phyloP scores from a whole-genome alignment of 2,113 vertebrate genomes.

The Dipodomys ordii region DNA sequence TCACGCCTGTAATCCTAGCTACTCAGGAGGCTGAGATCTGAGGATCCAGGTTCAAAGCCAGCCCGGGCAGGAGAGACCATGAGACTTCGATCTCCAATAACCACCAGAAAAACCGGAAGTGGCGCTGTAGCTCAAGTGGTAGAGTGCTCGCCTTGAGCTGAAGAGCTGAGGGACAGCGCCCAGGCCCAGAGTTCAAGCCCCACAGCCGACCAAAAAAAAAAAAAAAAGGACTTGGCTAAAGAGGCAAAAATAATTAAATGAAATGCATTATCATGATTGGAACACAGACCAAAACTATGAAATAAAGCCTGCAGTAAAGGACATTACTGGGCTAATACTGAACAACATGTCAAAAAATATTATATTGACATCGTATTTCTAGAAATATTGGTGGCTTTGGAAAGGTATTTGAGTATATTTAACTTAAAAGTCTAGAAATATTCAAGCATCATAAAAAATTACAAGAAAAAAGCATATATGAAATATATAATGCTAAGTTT shows the following conservation, averaged over 20 bases:
- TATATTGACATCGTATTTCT: slow-evolving; percentile 37
- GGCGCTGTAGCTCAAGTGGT: no score
- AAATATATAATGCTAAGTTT: slow-evolving; percentile 34
- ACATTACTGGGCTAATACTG: background rate
- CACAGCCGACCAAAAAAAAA: no score
- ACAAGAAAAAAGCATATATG: background rate
- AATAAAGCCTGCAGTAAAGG: slow-evolving; percentile 27
- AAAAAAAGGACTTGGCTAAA: background rate
- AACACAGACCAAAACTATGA: slow-evolving; percentile 1
- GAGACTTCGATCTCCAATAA: no score
- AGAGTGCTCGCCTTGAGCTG: no score
- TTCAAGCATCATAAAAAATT: slow-evolving; percentile 10
- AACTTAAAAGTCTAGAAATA: slow-evolving; percentile 3
- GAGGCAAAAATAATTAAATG: slow-evolving; percentile 39
- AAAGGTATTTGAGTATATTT: background rate
- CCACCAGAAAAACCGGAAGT: no score
- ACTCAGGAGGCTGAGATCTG: no score
- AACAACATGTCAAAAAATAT: background rate
- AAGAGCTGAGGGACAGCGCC: no score
- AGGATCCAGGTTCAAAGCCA: no score
- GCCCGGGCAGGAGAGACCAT: no score
- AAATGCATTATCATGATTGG: background rate
- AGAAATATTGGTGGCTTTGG: slow-evolving; percentile 17
- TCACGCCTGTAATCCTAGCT: no score
- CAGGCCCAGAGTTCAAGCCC: no score